Evolutionary conservation across 2,888 invertebrate species (phyloP).

Genomic region (Lycophotia porphyrea): DNA sequence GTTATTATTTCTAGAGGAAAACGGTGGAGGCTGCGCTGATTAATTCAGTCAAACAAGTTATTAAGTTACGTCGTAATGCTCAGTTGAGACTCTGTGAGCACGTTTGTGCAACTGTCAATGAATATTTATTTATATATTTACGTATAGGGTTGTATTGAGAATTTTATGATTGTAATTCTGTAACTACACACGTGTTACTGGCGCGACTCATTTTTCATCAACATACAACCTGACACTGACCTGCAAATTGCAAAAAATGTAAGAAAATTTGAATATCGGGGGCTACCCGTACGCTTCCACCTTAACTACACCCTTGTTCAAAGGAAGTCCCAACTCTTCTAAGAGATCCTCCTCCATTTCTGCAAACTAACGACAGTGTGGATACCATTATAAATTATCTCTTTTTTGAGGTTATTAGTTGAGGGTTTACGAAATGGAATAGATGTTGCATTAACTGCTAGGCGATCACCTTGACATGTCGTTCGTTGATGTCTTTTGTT

Average conservation of each 20-base stretch:
- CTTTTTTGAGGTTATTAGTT: neutral
- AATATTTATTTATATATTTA: no score
- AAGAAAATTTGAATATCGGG: no score
- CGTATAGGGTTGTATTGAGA: no score
- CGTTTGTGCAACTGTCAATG: constrained; percentile 14
- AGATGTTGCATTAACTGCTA: neutral
- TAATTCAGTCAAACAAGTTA: constrained; percentile 50
- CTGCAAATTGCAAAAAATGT: no score
- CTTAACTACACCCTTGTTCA: neutral
- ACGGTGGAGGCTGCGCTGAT: constrained; percentile 47
- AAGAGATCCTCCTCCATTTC: neutral
- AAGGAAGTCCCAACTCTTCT: no score
- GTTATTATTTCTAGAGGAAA: constrained; percentile 61
- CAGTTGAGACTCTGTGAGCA: constrained; percentile 1
- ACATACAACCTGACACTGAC: no score
- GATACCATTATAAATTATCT: neutral
- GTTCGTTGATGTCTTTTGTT: constrained; percentile 65
- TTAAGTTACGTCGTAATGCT: constrained; percentile 42
- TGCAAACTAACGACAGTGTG: neutral
- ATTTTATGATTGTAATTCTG: no score
- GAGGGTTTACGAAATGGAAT: neutral
- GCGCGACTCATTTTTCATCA: no score
- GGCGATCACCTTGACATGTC: neutral
- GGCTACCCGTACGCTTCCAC: no score
- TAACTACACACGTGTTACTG: no score